phyloP scores from a whole-genome alignment of 2,797 vertebrate species.

The Lutjanus campechanus region DNA sequence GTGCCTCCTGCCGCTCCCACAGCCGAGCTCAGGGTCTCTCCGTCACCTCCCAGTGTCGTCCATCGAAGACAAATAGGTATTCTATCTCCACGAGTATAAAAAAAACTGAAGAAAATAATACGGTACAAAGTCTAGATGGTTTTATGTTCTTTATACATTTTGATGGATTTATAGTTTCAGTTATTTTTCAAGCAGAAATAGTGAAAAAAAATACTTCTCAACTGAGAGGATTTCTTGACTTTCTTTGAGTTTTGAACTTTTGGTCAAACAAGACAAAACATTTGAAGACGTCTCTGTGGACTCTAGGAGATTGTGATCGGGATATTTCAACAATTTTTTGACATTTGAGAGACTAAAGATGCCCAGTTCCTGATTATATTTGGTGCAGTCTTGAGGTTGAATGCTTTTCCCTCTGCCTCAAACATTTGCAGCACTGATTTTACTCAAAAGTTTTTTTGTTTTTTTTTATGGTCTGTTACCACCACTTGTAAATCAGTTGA shows the following conservation, averaged over 20 bases:
- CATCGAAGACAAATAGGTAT: slow-evolving; percentile 94
- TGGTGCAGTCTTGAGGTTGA: not conserved
- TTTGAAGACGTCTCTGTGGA: not conserved
- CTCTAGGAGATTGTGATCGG: not conserved
- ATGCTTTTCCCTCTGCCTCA: not conserved
- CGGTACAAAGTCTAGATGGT: not conserved
- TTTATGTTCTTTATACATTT: not conserved
- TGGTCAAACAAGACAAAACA: no score
- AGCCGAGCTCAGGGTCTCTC: slow-evolving; percentile 49
- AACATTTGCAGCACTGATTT: not conserved
- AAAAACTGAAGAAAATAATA: not conserved
- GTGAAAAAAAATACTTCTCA: no score
- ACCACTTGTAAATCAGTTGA: not conserved
- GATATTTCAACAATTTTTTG: not conserved
- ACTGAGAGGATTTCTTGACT: not conserved
- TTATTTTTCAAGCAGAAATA: no score
- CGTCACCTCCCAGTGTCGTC: slow-evolving; percentile 84
- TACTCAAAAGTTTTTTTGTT: not conserved
- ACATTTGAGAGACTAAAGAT: not conserved
- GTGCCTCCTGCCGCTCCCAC: slow-evolving; percentile 12
- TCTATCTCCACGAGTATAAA: not conserved
- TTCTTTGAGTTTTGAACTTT: not conserved
- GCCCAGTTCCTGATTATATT: not conserved
- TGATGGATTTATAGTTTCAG: no score
- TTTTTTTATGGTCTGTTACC: rapidly evolving